These are phyloP conservation scores for Chiloscyllium plagiosum DNA, from an alignment of 2,113 vertebrate genomes.

Conservation along the genomic window DNA sequence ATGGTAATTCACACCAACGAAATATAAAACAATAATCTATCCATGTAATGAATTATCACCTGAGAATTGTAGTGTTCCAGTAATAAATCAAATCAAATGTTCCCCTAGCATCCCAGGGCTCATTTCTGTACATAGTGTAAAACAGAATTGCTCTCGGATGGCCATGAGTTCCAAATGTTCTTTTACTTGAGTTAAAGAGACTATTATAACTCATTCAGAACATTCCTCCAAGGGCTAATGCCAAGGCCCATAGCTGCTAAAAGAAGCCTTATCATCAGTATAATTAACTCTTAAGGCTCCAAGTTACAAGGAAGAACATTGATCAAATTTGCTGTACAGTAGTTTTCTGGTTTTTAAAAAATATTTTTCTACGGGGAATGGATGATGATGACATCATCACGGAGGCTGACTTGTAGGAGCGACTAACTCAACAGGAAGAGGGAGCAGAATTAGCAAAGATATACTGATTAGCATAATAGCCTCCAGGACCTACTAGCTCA, in stretches of 20 bases:
- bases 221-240: background rate
- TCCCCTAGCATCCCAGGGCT: background rate
- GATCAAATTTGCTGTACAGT: background rate
- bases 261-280: background rate
- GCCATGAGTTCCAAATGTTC: background rate
- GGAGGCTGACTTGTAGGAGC: background rate
- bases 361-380: background rate
- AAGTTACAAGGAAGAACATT: background rate
- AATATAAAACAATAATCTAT: slow-evolving; percentile 26
- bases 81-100: slow-evolving; percentile 9
- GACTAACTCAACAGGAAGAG: background rate
- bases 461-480: background rate
- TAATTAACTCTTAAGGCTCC: background rate
- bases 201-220: background rate
- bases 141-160: background rate
- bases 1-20: background rate
- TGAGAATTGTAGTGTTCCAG: background rate
- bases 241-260: background rate
- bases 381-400: background rate
- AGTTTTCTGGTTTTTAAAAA: background rate
- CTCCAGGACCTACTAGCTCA: background rate
- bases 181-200: slow-evolving; percentile 15
- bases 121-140: background rate
- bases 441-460: background rate
- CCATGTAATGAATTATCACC: slow-evolving; percentile 19